Conservation (phyloP, 2,888 invertebrate genomes). For the Lasioglossum lativentre region DNA sequence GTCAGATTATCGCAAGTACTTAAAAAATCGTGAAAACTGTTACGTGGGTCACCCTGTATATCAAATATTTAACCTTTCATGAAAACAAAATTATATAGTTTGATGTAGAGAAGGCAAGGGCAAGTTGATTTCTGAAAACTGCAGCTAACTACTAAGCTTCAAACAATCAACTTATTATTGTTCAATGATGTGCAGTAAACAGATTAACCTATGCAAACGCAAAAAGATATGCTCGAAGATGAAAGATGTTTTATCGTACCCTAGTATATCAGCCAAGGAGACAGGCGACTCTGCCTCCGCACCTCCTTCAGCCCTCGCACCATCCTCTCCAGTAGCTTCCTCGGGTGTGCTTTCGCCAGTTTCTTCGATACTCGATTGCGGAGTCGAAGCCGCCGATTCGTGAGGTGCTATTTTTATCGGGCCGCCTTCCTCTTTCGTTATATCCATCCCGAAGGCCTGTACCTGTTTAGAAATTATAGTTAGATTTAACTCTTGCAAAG, state of each 20-base stretch:
- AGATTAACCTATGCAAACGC: too few relatives aligned
- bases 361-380: constrained; percentile 90
- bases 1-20: too few relatives aligned
- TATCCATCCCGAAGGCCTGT: constrained; percentile 92
- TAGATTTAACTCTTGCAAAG: background rate
- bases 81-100: background rate
- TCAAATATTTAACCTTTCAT: background rate
- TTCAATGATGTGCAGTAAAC: too few relatives aligned
- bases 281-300: constrained; percentile 85
- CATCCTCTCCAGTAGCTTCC: constrained; percentile 74
- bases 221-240: too few relatives aligned
- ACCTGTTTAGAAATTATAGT: constrained; percentile 84
- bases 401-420: constrained; percentile 92
- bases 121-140: background rate
- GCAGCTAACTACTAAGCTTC: background rate
- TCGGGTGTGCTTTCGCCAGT: constrained; percentile 89
- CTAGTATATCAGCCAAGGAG: constrained; percentile 91
- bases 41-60: too few relatives aligned
- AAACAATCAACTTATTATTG: too few relatives aligned
- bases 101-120: background rate
- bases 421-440: constrained; percentile 93
- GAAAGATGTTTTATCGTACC: constrained; percentile 84
- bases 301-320: constrained; percentile 77
- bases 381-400: constrained; percentile 89
- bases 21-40: too few relatives aligned